Conservation (phyloP, 2,888 invertebrate species). For the Syrphus vitripennis region DNA sequence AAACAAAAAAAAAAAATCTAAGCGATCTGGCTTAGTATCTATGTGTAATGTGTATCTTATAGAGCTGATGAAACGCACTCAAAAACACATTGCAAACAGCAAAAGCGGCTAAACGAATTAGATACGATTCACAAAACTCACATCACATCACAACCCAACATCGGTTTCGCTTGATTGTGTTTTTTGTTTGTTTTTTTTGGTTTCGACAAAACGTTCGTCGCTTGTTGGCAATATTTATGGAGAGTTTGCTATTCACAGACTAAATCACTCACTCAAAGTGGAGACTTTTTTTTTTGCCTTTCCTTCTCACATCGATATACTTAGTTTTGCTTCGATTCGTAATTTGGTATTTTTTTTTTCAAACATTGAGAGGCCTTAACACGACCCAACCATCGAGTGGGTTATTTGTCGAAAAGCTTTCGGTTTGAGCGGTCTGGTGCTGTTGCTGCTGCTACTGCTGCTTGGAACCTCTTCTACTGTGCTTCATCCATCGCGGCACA, state of each 20-base stretch:
- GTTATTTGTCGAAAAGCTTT: constrained; percentile 80
- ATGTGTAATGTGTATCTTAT: neutral
- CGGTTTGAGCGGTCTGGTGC: constrained; percentile 78
- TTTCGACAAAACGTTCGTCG: neutral
- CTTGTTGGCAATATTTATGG: neutral
- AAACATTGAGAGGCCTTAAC: constrained; percentile 57
- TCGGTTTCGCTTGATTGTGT: constrained; percentile 59
- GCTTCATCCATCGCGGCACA: constrained; percentile 63
- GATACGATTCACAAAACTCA: constrained; percentile 44
- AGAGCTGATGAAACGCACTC: constrained; percentile 43
- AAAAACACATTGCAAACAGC: constrained; percentile 26
- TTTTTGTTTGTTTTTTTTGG: too few relatives aligned
- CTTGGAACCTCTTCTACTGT: constrained; percentile 53
- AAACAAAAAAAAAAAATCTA: neutral
- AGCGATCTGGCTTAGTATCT: constrained; percentile 31
- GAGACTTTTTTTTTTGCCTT: constrained; percentile 40
- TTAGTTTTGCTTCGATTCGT: constrained; percentile 35
- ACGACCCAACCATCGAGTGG: constrained; percentile 66
- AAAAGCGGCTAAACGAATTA: constrained; percentile 48
- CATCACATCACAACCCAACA: neutral
- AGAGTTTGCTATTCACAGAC: constrained; percentile 8
- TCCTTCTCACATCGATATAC: constrained; percentile 32
- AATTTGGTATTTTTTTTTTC: constrained; percentile 18
- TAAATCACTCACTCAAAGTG: constrained; percentile 43
- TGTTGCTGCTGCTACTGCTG: constrained; percentile 60